Evolutionary conservation across 2,888 invertebrate genomes (phyloP).

Genomic region (Dioctria linearis): DNA sequence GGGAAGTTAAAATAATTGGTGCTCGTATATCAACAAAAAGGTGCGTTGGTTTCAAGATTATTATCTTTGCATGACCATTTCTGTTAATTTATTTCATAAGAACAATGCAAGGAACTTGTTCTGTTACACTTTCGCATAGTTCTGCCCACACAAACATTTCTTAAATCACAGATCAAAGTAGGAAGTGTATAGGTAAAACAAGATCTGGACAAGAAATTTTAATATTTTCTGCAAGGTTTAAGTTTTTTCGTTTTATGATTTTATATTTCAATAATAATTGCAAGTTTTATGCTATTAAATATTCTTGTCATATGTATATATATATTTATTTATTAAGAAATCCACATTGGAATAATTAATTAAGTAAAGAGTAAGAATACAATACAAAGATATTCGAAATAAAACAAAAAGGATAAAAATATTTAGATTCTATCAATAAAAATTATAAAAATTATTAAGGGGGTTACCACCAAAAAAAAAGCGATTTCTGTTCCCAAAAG

Average conservation of each 20-base stretch:
- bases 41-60: conserved; percentile 40
- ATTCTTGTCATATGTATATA: neutral
- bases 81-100: conserved; percentile 24
- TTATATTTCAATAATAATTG: neutral
- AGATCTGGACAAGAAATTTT: conserved; percentile 24
- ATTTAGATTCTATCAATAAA: too few relatives aligned
- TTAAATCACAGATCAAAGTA: neutral
- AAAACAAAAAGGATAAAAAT: too few relatives aligned
- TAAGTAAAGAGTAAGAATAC: too few relatives aligned
- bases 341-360: too few relatives aligned
- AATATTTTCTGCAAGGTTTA: conserved; percentile 20
- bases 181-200: conserved; percentile 24
- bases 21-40: neutral
- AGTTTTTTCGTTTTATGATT: neutral
- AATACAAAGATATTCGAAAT: too few relatives aligned
- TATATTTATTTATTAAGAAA: too few relatives aligned
- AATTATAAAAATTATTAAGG: too few relatives aligned
- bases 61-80: conserved; percentile 41
- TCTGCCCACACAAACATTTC: conserved; percentile 13
- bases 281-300: neutral
- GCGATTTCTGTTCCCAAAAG: too few relatives aligned
- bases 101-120: conserved; percentile 40
- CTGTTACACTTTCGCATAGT: conserved; percentile 29
- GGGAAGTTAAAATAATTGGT: neutral
- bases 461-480: too few relatives aligned